These are phyloP conservation scores for Julus scandinavius DNA, from an alignment of 2,888 invertebrate genomes.

Conservation along the genomic window DNA sequence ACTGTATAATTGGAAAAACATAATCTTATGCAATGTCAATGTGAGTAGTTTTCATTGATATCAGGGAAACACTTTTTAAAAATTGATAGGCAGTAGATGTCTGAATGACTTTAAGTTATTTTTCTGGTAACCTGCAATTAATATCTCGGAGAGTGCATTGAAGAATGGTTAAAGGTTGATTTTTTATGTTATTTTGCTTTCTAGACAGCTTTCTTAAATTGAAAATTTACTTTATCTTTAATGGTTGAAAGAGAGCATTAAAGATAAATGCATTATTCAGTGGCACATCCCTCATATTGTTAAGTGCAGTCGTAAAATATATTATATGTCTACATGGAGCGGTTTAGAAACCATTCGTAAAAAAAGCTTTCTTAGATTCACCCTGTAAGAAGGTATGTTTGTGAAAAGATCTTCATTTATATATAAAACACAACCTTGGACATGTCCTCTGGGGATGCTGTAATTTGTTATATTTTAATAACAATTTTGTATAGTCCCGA, in stretches of 20 bases:
- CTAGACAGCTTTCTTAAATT: not conserved
- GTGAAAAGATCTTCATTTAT: no score
- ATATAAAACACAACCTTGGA: no score
- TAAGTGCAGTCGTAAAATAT: not conserved
- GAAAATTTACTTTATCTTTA: not conserved
- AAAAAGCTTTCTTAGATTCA: not conserved
- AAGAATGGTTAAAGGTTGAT: no score
- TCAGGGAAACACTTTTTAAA: not conserved
- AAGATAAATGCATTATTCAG: not conserved
- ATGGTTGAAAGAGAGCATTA: not conserved
- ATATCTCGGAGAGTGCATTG: no score
- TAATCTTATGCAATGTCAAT: not conserved
- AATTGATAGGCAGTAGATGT: not conserved
- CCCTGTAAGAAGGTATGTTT: no score
- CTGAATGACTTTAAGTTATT: no score
- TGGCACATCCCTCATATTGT: not conserved
- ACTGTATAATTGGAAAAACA: not conserved
- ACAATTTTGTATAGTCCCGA: no score
- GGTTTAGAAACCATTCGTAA: not conserved
- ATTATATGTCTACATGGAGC: not conserved
- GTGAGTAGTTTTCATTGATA: not conserved
- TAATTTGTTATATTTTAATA: no score
- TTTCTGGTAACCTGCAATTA: no score
- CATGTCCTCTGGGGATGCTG: no score
- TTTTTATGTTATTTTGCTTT: no score